phyloP scores from a whole-genome alignment of 2,113 vertebrate species.

The Festucalex cinctus region DNA sequence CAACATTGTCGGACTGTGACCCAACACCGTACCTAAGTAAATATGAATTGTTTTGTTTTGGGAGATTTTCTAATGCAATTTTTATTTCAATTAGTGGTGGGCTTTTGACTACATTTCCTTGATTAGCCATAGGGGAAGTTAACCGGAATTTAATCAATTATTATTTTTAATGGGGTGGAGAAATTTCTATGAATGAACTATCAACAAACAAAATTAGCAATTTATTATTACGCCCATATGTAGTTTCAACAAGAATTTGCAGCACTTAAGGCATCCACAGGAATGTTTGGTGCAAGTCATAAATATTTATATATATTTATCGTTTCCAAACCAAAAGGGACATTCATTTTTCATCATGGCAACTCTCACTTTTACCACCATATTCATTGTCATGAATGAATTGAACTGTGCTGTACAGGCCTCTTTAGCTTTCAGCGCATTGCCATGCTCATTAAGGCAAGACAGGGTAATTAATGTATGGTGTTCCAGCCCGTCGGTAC shows the following conservation, averaged over 20 bases:
- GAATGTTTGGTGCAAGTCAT: slow-evolving; percentile 44
- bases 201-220: neutral
- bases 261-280: slow-evolving; percentile 64
- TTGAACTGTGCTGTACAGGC: slow-evolving; percentile 38
- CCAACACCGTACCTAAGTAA: slow-evolving; percentile 26
- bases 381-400: slow-evolving; percentile 29
- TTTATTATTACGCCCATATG: neutral
- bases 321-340: slow-evolving; percentile 17
- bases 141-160: neutral
- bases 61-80: neutral
- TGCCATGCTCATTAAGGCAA: slow-evolving; percentile 47
- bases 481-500: slow-evolving; percentile 38
- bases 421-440: slow-evolving; percentile 46
- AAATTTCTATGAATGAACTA: neutral
- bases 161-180: neutral
- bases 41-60: slow-evolving; percentile 26
- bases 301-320: slow-evolving; percentile 34
- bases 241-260: slow-evolving; percentile 17
- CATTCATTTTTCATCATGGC: slow-evolving; percentile 45
- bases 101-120: neutral
- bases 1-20: slow-evolving; percentile 60
- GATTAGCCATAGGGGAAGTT: neutral
- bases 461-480: slow-evolving; percentile 60
- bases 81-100: neutral
- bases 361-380: slow-evolving; percentile 46